These are phyloP conservation scores for Thysanoteuthis rhombus DNA, from an alignment of 2,888 invertebrate genomes.

Conservation along the genomic window DNA sequence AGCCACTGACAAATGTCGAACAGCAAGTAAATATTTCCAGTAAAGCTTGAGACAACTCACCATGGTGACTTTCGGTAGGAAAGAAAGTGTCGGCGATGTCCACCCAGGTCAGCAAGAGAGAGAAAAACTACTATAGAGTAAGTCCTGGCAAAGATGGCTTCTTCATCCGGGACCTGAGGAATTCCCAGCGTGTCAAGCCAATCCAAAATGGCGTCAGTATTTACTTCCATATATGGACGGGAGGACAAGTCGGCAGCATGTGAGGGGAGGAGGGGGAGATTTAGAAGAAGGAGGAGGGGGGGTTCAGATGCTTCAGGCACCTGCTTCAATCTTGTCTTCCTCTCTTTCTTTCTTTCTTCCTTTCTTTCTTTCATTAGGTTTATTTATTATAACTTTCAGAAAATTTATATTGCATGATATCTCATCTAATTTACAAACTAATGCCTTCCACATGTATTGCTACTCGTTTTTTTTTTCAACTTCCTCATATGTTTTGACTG, in stretches of 20 bases:
- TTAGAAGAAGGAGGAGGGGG: no score
- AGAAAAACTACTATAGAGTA: background rate
- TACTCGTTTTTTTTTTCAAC: no score
- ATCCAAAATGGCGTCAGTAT: constrained; percentile 32
- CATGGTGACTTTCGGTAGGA: constrained; percentile 12
- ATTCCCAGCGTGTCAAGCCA: constrained; percentile 28
- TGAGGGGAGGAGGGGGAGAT: background rate
- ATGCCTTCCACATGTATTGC: no score
- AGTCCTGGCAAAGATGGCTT: constrained; percentile 28
- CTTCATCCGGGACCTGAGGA: constrained; percentile 33
- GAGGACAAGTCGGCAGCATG: background rate
- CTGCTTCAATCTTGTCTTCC: background rate
- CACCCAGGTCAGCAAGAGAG: constrained; percentile 13
- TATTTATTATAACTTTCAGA: no score
- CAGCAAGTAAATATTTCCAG: background rate
- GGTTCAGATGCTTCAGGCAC: background rate
- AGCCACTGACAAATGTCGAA: background rate
- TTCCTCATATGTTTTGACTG: no score
- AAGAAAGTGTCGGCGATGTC: background rate
- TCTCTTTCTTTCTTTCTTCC: background rate
- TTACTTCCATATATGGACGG: constrained; percentile 32
- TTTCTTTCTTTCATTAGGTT: background rate
- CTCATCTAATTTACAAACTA: no score
- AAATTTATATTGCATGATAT: no score
- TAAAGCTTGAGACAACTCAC: background rate